Evolutionary conservation across 2,888 invertebrate genomes (phyloP), one percentile per base, ranked within the genome.

Genomic region (Andrena dorsata): DNA sequence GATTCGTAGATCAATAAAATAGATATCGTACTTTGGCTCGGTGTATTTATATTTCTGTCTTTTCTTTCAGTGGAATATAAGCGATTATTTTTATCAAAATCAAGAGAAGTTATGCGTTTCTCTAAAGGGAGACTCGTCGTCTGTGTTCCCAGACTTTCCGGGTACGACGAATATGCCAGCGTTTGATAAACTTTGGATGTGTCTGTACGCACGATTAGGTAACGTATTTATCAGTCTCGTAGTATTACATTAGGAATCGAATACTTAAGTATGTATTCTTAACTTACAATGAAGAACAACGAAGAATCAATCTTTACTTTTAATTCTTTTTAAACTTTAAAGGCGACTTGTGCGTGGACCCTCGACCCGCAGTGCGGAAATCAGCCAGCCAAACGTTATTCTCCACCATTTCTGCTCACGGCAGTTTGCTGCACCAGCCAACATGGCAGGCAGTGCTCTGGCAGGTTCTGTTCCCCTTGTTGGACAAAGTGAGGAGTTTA

Each of bases 311-410:
- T 64, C 13, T 2, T 64, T 2, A 64, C 6, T 16, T 32, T 32
- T 8, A 41, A 32, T 32, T 60, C 10, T 0, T 28, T 16, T 41
- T 63, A 32, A 10, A 30, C 72, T 76, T 53, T 71, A 30, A 53
- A 96, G 97, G 97, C 60, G 98, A 98, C 92, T 94, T 99, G 53
- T 99, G 99, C 92, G 98, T 99, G 60, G 99, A 99, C 94, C 95
- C 97, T 10, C 96, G 99, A 28, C 99, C 99, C 0, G 99, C 99
- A 0, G 99, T 99, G 0, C 96, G 99, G 5, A 98, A 99, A 94
- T 99, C 99, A 5, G 98, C 99, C 7, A 98, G 98, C 64, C 99
- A 99, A 95, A 99, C 99, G 0, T 95, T 99, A 74, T 99, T 99
- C 95, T 99, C 99, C 66, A 99, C 99, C 23, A 98, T 99, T 92